Base-by-base conservation (phyloP, 2,113 vertebrate genomes). In the Paramisgurnus dabryanus region DNA sequence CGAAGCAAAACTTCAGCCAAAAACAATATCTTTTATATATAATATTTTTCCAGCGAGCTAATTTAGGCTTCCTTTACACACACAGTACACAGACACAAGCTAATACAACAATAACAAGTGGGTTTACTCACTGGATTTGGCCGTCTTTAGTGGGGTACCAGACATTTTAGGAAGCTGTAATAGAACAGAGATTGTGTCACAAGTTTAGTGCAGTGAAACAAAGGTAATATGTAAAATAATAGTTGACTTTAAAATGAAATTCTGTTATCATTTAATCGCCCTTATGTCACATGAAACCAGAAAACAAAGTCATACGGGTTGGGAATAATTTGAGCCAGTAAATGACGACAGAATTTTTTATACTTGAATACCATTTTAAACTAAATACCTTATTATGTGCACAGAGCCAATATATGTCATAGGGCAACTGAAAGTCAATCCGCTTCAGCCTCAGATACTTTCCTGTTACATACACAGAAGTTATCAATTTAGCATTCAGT, bases 341-440 rank as follows among this genome's bases (percentile, higher is more conserved):
- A 72, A 41, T n/a, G 9, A 60, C 6, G 60, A 75, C 22, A 47
- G 58, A 34, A 7, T 2, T 49, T 34, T 34, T 45, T n/a, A 73
- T 45, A 55, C 5, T 57, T 71, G n/a, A 55, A 60, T 55, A 45
- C 43, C 8, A 34, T 64, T 63, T 64, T 1, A n/a, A 64, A 66
- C 17, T 9, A 50, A 76, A 0, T 95, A 99, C 98, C 98, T 98
- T 95, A 86, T 98, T 95, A 83, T 97, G 94, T 88, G 96, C 95
- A 95, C 95, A 99, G 86, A 96, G 95, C 96, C 96, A 97, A 88
- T 98, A 94, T 87, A 99, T 95, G 85, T 99, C 97, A 68, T 98
- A 98, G 18, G 98, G 97, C 87, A 99, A 91, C 93, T 98, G 96
- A 91, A 99, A 99, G 91, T 99, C 93, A 60, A 96, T 97, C 79